Conservation (phyloP, 1,140 invertebrate species). For the Ganaspis sp. region DNA sequence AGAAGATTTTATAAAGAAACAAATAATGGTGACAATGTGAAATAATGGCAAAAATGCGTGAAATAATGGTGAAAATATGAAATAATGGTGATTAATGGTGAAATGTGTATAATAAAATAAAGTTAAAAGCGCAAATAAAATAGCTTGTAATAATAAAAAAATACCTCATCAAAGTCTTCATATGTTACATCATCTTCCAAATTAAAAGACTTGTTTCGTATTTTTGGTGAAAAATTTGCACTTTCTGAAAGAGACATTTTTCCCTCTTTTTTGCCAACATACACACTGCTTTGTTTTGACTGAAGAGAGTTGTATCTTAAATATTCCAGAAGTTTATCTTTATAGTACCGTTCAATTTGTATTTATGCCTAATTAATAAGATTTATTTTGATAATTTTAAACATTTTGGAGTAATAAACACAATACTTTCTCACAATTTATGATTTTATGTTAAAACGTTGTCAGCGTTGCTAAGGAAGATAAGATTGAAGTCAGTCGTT, state of each 20-base stretch:
- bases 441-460: not conserved
- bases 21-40: too few relatives aligned
- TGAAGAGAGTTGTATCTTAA: too few relatives aligned
- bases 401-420: not conserved
- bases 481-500: not conserved
- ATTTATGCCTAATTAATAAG: too few relatives aligned
- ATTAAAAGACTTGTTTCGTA: conserved; percentile 32
- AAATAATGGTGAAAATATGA: not conserved
- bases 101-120: too few relatives aligned
- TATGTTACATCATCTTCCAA: conserved; percentile 42
- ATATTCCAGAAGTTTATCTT: too few relatives aligned
- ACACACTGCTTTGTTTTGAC: too few relatives aligned
- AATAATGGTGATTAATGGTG: too few relatives aligned
- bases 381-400: too few relatives aligned
- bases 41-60: too few relatives aligned
- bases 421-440: not conserved
- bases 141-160: not conserved
- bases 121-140: too few relatives aligned
- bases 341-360: too few relatives aligned
- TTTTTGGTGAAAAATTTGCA: not conserved
- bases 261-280: not conserved
- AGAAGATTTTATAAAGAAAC: not conserved
- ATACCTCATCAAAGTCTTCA: conserved; percentile 31
- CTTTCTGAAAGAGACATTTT: conserved; percentile 23
- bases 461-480: not conserved